A percentile compares a stretch with the other conserved stretches of the same genome.
These are phyloP conservation scores for Melikaiella ostensackeni DNA, from an alignment of 2,888 invertebrate species.

Conservation along the genomic window DNA sequence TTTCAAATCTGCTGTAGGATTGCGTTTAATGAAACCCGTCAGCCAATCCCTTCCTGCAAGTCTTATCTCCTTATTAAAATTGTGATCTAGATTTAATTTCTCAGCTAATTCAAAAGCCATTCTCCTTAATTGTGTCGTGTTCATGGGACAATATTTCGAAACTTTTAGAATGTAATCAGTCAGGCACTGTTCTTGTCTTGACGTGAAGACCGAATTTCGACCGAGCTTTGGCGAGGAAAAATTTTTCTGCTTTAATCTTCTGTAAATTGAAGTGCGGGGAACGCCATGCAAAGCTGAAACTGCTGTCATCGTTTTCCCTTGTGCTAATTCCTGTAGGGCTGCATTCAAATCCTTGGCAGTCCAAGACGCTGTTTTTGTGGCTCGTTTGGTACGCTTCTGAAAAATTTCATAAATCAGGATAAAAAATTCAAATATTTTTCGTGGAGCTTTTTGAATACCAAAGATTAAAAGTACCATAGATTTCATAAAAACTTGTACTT, in stretches of 20 bases:
- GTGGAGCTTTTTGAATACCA: too few relatives aligned
- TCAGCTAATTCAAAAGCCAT: background rate
- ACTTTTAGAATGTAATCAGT: background rate
- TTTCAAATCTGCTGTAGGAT: background rate
- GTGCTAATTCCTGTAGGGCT: background rate
- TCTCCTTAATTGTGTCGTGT: background rate
- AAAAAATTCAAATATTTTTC: background rate
- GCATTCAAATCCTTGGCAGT: background rate
- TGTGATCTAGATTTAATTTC: background rate
- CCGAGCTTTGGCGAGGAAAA: background rate
- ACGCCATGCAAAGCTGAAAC: background rate
- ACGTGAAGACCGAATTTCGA: background rate
- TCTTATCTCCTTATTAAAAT: background rate
- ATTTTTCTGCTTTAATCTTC: background rate
- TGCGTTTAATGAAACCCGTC: background rate
- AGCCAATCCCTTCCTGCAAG: constrained; percentile 6
- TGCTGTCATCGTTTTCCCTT: constrained; percentile 4
- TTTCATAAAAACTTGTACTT: too few relatives aligned
- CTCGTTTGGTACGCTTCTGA: background rate
- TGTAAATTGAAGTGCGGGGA: constrained; percentile 1
- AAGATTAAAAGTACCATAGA: too few relatives aligned
- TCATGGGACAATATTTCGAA: background rate
- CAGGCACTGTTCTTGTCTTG: background rate
- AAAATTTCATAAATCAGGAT: background rate
- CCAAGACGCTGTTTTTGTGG: background rate